Conservation (phyloP, 2,797 vertebrate species). For the Cossypha dichroa region DNA sequence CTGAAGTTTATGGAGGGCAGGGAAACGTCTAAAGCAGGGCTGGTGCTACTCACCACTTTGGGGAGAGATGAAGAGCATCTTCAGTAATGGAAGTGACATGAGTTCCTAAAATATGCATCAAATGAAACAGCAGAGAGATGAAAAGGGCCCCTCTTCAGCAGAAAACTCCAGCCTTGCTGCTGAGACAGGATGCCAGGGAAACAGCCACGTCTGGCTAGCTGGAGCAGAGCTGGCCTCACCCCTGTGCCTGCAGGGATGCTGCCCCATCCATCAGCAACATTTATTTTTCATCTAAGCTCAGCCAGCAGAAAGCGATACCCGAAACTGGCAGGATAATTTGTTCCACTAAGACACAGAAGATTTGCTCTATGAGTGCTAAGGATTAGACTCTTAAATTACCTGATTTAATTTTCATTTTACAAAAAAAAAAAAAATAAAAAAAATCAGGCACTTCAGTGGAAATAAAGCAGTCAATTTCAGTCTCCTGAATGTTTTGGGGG, state of each 20-base stretch:
- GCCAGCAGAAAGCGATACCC: not conserved
- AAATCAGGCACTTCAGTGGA: not conserved
- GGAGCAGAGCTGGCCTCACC: not conserved
- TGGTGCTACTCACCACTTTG: not conserved
- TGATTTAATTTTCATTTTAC: not conserved
- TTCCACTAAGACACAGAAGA: slow-evolving; percentile 10
- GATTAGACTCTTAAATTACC: not conserved
- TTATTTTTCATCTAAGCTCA: not conserved
- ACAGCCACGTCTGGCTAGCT: not conserved
- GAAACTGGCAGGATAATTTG: not conserved
- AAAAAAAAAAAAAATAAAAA: not conserved
- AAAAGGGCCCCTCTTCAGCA: not conserved
- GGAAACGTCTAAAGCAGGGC: not conserved
- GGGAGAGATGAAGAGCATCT: not conserved
- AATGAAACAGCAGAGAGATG: not conserved
- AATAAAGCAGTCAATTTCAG: not conserved
- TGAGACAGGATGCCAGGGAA: not conserved
- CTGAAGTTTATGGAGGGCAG: not conserved
- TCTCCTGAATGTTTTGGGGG: not conserved
- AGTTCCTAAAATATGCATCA: slow-evolving; percentile 42
- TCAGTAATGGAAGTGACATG: not conserved
- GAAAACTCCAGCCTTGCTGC: not conserved
- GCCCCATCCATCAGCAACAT: not conserved
- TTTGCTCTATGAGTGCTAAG: not conserved
- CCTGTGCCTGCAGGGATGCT: not conserved